phyloP scores from a whole-genome alignment of 2,797 vertebrate species.

The Cryptoblepharus egeriae region DNA sequence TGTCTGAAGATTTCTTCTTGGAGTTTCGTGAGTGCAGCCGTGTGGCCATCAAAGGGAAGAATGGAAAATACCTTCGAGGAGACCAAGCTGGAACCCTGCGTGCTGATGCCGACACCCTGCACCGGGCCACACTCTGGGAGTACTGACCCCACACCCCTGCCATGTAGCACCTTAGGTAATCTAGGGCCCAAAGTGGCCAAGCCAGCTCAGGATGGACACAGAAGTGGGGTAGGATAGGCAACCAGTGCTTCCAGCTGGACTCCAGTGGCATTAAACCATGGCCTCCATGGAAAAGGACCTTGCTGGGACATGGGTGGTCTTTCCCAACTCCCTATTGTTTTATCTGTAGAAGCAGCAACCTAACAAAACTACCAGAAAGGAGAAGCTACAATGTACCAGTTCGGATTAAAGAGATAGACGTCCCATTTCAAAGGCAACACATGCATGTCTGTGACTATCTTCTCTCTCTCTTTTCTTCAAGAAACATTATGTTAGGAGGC shows the following conservation, averaged over 20 bases:
- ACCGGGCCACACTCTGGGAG: constrained; percentile 87
- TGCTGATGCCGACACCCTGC: constrained; percentile 83
- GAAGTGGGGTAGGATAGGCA: neutral
- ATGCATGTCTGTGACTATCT: neutral
- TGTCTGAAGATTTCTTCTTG: constrained; percentile 90
- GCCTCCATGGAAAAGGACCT: neutral
- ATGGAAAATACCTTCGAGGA: constrained; percentile 89
- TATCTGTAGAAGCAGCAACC: constrained; percentile 14
- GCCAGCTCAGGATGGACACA: neutral
- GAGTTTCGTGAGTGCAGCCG: constrained; percentile 90
- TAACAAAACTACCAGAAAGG: neutral
- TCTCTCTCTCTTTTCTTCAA: neutral
- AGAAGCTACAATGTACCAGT: neutral
- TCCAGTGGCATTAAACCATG: neutral
- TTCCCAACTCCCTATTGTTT: neutral
- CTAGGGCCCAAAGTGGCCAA: neutral
- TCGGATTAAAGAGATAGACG: neutral
- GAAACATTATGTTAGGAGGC: neutral
- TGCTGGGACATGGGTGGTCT: neutral
- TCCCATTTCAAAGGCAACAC: neutral
- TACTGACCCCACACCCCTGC: constrained; percentile 22
- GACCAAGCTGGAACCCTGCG: constrained; percentile 92
- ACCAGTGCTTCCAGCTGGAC: neutral
- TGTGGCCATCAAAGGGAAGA: constrained; percentile 89
- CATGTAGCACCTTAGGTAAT: constrained; percentile 16